A percentile compares a stretch with the other conserved stretches of the same genome.
These are phyloP conservation scores for Panthera leo DNA, from an alignment of 2,113 vertebrate genomes.

Conservation along the genomic window DNA sequence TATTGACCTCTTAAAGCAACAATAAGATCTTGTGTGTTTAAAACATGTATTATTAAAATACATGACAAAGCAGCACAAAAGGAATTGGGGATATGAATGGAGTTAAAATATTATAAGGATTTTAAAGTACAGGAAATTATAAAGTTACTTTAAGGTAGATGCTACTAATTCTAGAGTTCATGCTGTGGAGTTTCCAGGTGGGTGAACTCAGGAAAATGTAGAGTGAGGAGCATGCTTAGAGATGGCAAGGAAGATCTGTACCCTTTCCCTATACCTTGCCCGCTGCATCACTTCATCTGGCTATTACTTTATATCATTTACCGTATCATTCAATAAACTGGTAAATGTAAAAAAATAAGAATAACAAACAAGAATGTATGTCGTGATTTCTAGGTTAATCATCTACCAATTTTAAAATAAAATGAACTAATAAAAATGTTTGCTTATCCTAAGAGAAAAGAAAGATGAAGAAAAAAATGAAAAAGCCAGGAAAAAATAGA, in stretches of 20 bases:
- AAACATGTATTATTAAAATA: background rate
- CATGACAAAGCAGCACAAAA: background rate
- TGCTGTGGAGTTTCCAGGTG: background rate
- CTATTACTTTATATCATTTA: background rate
- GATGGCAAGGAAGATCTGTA: background rate
- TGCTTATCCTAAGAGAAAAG: background rate
- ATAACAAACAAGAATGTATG: background rate
- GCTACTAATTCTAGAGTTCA: background rate
- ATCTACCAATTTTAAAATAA: background rate
- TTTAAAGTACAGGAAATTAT: background rate
- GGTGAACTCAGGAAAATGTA: background rate
- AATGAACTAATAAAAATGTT: background rate
- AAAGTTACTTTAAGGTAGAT: background rate
- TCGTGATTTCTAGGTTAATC: background rate
- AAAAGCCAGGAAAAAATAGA: background rate
- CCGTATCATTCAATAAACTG: background rate
- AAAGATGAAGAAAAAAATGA: background rate
- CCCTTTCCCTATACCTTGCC: background rate
- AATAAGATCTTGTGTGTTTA: background rate
- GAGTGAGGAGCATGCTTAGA: background rate
- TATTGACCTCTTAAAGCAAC: background rate
- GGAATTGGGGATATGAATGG: background rate
- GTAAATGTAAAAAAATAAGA: background rate
- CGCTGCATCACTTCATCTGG: background rate
- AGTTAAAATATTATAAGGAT: background rate